Evolutionary conservation across 2,113 vertebrate species (phyloP).

Genomic region (Ammospiza nelsoni): DNA sequence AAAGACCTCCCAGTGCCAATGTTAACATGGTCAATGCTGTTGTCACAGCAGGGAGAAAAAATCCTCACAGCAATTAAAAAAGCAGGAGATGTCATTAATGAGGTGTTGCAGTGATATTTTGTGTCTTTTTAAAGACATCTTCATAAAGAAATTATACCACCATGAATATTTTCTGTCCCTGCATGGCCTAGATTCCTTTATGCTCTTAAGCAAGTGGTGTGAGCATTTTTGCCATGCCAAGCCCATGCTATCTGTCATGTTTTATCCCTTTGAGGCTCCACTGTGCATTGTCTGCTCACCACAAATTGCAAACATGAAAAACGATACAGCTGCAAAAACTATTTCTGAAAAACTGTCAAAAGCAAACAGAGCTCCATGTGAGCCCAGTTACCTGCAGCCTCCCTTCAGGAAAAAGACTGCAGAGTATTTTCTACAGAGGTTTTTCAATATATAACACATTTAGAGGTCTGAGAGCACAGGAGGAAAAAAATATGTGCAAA

Average conservation of each 20-base stretch:
- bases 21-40: not conserved
- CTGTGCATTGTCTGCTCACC: not conserved
- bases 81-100: not conserved
- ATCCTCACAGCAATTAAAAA: conserved; percentile 10
- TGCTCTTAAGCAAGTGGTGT: not conserved
- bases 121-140: not conserved
- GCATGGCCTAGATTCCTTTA: not conserved
- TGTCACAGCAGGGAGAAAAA: conserved; percentile 13
- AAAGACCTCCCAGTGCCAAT: not conserved
- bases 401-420: not conserved
- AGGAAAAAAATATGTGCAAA: conserved; percentile 12
- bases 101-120: not conserved
- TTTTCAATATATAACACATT: not conserved
- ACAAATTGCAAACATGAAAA: conserved; percentile 11
- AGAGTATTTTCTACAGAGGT: not conserved
- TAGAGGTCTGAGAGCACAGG: not conserved
- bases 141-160: not conserved
- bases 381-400: not conserved
- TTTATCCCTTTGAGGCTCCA: not conserved
- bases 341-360: not conserved
- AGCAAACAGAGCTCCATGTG: not conserved
- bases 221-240: not conserved
- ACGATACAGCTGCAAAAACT: conserved; percentile 24
- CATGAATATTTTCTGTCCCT: not conserved
- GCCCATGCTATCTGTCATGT: not conserved